These are phyloP conservation scores for Andricus grossulariae DNA, from an alignment of 1,140 invertebrate genomes.

Conservation along the genomic window DNA sequence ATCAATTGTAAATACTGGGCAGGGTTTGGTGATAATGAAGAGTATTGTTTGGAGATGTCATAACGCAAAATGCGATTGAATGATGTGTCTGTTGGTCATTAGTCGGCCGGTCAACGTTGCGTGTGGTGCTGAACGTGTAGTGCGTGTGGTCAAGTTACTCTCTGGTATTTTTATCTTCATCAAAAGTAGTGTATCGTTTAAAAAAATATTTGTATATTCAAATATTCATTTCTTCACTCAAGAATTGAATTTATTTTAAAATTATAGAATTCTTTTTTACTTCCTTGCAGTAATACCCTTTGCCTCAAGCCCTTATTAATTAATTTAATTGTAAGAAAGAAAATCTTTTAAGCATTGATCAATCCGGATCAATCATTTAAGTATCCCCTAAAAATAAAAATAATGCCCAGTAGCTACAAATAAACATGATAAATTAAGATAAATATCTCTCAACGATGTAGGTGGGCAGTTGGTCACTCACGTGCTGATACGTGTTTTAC, in stretches of 20 bases:
- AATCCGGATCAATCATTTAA: too few relatives aligned
- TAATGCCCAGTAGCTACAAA: neutral
- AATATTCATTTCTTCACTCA: too few relatives aligned
- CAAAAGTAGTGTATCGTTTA: too few relatives aligned
- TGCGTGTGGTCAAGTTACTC: neutral
- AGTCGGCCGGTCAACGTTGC: slow-evolving; percentile 7
- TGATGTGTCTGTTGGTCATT: slow-evolving; percentile 6
- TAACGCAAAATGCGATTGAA: slow-evolving; percentile 9
- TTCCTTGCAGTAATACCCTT: too few relatives aligned
- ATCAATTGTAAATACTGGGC: slow-evolving; percentile 7
- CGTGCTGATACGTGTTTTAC: neutral
- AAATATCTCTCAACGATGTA: slow-evolving; percentile 8
- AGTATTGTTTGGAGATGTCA: slow-evolving; percentile 26
- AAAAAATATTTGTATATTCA: too few relatives aligned
- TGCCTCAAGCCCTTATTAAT: too few relatives aligned
- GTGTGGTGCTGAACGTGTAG: neutral
- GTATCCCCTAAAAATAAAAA: neutral
- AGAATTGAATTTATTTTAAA: too few relatives aligned
- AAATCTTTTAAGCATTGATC: too few relatives aligned
- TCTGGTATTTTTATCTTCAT: neutral
- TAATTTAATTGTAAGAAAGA: too few relatives aligned
- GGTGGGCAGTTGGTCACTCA: slow-evolving; percentile 22
- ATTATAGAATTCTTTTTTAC: too few relatives aligned
- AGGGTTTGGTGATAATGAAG: slow-evolving; percentile 13
- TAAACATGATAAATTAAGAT: slow-evolving; percentile 16